phyloP scores from a whole-genome alignment of 2,113 vertebrate genomes.

The Rhegmatorhina hoffmannsi region DNA sequence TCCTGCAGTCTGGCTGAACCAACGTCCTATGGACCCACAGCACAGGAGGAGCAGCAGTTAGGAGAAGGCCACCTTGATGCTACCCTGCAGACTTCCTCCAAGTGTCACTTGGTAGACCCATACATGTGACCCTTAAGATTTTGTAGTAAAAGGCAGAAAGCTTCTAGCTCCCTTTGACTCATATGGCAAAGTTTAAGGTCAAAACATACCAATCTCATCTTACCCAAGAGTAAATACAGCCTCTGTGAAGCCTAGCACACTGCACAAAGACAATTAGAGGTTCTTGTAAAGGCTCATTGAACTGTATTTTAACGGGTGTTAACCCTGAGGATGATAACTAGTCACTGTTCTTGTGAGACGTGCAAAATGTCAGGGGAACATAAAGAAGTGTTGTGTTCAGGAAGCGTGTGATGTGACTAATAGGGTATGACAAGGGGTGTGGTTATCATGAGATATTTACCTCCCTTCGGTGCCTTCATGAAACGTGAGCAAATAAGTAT shows the following conservation, averaged over 20 bases:
- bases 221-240: neutral
- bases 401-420: slow-evolving; percentile 78
- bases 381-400: slow-evolving; percentile 55
- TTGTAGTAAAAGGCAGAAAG: neutral
- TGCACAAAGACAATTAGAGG: slow-evolving; percentile 1
- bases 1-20: neutral
- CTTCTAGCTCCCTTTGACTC: slow-evolving; percentile 2
- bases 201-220: neutral
- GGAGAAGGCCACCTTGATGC: neutral
- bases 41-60: neutral
- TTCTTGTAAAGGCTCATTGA: slow-evolving; percentile 37
- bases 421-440: slow-evolving; percentile 72
- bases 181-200: neutral
- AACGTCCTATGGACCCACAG: neutral
- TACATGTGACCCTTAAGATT: neutral
- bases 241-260: neutral
- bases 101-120: neutral
- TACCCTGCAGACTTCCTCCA: neutral
- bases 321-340: slow-evolving; percentile 52
- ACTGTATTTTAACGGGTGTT: slow-evolving; percentile 15
- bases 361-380: slow-evolving; percentile 76
- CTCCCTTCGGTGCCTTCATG: slow-evolving; percentile 53
- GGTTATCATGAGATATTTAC: slow-evolving; percentile 69
- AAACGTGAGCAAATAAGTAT: slow-evolving; percentile 52
- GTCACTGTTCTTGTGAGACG: slow-evolving; percentile 62